Percentiles rank a stretch among this genome's conserved stretches.
Evolutionary conservation across 2,113 vertebrate species (phyloP).

Genomic region (Centropus bengalensis): DNA sequence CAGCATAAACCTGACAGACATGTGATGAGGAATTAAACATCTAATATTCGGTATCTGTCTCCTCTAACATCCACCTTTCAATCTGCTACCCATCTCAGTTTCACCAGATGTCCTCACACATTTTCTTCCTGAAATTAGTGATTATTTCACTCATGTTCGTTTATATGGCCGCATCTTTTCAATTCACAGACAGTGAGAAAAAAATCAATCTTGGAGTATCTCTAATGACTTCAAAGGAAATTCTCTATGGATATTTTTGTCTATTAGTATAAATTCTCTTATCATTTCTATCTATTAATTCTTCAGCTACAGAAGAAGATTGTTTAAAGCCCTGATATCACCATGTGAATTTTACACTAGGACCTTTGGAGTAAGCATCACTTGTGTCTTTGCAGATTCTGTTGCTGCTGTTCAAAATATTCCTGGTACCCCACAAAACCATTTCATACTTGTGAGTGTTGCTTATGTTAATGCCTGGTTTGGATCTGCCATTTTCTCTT

Average conservation of each 20-base stretch:
- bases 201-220: neutral
- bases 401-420: neutral
- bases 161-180: neutral
- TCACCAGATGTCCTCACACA: neutral
- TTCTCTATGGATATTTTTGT: neutral
- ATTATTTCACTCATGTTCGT: neutral
- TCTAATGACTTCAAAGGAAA: neutral
- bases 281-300: neutral
- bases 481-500: neutral
- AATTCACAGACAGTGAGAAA: neutral
- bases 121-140: neutral
- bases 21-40: neutral
- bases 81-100: neutral
- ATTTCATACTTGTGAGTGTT: neutral
- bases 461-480: neutral
- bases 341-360: neutral
- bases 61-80: neutral
- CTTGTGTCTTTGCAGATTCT: neutral
- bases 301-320: neutral
- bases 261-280: neutral
- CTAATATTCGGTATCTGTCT: neutral
- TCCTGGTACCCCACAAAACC: neutral
- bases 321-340: neutral
- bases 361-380: neutral
- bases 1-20: neutral